Conservation (phyloP, 2,888 invertebrate species). For the Ametastegia equiseti region DNA sequence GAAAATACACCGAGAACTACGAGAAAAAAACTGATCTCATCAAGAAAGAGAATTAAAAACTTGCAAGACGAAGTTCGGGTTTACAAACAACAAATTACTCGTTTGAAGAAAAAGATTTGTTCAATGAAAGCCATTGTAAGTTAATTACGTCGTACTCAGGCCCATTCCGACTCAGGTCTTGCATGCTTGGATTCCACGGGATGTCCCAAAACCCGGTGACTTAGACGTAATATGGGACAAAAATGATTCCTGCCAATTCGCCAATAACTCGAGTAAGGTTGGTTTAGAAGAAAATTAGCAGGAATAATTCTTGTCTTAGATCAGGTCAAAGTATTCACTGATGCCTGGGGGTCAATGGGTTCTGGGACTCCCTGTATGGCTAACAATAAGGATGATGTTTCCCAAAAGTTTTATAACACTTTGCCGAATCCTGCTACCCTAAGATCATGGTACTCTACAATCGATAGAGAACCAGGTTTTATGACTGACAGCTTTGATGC, state of each 20-base stretch:
- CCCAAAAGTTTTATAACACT: conserved; percentile 53
- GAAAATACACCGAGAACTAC: not conserved
- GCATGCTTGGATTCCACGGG: conserved; percentile 3
- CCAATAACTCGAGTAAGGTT: conserved; percentile 52
- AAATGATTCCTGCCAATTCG: no score
- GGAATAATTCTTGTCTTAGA: no score
- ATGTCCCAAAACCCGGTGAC: no score
- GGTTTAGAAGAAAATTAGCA: no score
- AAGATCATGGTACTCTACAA: conserved; percentile 50
- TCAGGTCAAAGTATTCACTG: conserved; percentile 54
- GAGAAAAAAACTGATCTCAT: not conserved
- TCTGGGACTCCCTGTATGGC: no score
- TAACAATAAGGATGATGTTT: no score
- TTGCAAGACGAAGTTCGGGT: not conserved
- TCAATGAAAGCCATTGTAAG: not conserved
- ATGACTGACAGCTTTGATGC: conserved; percentile 51
- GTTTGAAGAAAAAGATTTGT: conserved; percentile 13
- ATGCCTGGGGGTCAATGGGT: no score
- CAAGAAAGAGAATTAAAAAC: not conserved
- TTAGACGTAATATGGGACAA: no score
- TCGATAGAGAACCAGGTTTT: conserved; percentile 54
- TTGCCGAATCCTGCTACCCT: conserved; percentile 54
- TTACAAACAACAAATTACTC: not conserved
- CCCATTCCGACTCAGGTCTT: not conserved
- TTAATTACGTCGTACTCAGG: not conserved